Evolutionary conservation across 2,888 invertebrate genomes (phyloP).

Genomic region (Gisinianus flammeolus): DNA sequence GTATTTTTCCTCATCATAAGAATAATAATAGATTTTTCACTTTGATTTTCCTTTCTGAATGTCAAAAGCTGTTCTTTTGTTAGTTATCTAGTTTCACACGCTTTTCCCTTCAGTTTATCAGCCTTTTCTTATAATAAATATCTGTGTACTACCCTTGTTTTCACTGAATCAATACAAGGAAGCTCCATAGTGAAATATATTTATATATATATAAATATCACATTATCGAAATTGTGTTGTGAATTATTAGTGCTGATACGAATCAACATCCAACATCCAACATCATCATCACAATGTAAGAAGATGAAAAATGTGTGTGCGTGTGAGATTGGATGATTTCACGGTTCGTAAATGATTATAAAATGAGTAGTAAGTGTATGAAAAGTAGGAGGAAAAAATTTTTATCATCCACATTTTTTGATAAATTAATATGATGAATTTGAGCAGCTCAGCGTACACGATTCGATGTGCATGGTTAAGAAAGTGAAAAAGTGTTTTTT

Average conservation of each 20-base stretch:
- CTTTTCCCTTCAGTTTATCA: too few relatives aligned
- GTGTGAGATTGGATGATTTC: constrained; percentile 10
- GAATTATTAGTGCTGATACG: not conserved
- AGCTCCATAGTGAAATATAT: too few relatives aligned
- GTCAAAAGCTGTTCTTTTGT: constrained; percentile 8
- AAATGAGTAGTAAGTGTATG: not conserved
- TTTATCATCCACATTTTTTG: too few relatives aligned
- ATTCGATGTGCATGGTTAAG: constrained; percentile 38
- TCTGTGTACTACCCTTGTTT: too few relatives aligned
- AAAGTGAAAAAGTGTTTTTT: constrained; percentile 36
- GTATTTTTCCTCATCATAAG: too few relatives aligned
- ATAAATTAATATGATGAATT: constrained; percentile 27
- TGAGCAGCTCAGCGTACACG: not conserved
- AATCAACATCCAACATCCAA: too few relatives aligned
- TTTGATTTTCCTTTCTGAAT: not conserved
- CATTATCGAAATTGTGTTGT: not conserved
- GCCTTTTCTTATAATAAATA: too few relatives aligned
- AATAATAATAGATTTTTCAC: constrained; percentile 15
- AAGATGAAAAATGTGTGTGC: constrained; percentile 4
- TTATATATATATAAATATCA: too few relatives aligned
- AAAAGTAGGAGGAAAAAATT: not conserved
- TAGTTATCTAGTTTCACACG: too few relatives aligned
- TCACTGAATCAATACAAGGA: too few relatives aligned
- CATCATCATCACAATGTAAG: not conserved
- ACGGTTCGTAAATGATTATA: constrained; percentile 7